These are phyloP conservation scores for Iguana delicatissima DNA, from an alignment of 2,797 vertebrate genomes.

Conservation along the genomic window DNA sequence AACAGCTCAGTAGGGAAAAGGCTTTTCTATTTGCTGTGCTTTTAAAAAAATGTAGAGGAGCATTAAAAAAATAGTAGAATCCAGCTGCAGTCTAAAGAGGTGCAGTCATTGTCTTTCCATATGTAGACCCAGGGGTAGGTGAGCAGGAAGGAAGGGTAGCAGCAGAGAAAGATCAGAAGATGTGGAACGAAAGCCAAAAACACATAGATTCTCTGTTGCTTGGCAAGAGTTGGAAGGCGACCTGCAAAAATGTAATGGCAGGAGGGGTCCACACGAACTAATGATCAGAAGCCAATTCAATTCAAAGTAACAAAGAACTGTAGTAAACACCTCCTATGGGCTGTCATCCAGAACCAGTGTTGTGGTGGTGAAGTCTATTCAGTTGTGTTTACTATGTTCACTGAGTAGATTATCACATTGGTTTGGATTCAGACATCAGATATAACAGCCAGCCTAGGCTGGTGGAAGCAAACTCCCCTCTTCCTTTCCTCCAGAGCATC, in stretches of 20 bases:
- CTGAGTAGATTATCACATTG: neutral
- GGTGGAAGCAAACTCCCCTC: neutral
- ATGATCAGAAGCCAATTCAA: neutral
- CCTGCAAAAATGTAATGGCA: neutral
- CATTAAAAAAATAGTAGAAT: neutral
- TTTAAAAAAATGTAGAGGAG: neutral
- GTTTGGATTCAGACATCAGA: neutral
- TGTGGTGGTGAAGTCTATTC: neutral
- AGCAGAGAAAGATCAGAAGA: neutral
- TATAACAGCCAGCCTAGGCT: neutral
- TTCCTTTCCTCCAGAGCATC: neutral
- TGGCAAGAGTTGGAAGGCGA: neutral
- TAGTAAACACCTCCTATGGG: neutral
- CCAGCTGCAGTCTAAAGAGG: neutral
- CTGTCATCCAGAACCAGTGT: neutral
- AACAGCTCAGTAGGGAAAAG: neutral
- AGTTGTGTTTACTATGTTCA: neutral
- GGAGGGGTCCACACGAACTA: neutral
- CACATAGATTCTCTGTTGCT: neutral
- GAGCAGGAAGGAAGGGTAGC: neutral
- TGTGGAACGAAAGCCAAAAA: neutral
- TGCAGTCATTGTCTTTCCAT: neutral
- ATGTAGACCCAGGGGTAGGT: neutral
- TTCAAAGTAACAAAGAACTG: neutral
- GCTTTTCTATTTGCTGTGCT: neutral